Base-by-base conservation (phyloP, 2,888 invertebrate species). In the Andrena bicolor region DNA sequence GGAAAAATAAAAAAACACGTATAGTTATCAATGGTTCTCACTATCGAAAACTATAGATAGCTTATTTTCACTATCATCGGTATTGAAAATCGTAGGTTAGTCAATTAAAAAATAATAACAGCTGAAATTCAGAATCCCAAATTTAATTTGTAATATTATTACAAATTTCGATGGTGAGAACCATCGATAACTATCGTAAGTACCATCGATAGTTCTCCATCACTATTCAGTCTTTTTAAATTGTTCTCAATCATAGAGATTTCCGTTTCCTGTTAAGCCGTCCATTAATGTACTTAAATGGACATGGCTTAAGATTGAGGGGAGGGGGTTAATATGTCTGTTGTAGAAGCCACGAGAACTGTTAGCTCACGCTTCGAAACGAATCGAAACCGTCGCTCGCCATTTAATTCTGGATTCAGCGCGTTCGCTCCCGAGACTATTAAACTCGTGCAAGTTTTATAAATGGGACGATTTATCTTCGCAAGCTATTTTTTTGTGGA, bases 161-260 rank as follows among this genome's bases (percentile, higher is more conserved):
- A n/a, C n/a, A n/a, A n/a, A n/a, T n/a, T n/a, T n/a, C n/a, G n/a
- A n/a, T n/a, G n/a, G n/a, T n/a, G n/a, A n/a, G n/a, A n/a, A n/a
- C n/a, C n/a, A n/a, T n/a, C n/a, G n/a, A n/a, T n/a, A n/a, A n/a
- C n/a, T n/a, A n/a, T n/a, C n/a, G n/a, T n/a, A n/a, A n/a, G n/a
- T n/a, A n/a, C n/a, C n/a, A n/a, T n/a, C n/a, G n/a, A n/a, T n/a
- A n/a, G n/a, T n/a, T n/a, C n/a, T n/a, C n/a, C n/a, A n/a, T n/a
- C n/a, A n/a, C n/a, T n/a, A n/a, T 80, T 75, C 58, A 58, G 65
- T 49, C 69, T 78, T 61, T 65, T 63, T 41, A 49, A 63, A 16
- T 41, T 16, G 1, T 49, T 32, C 28, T 41, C 13, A n/a, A 3
- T 7, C 20, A n/a, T 26, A 23, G 51, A 35, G 58, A 65, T 74